These are phyloP conservation scores for Drosophila cognata DNA, from an alignment of 2,888 invertebrate species.

Conservation along the genomic window DNA sequence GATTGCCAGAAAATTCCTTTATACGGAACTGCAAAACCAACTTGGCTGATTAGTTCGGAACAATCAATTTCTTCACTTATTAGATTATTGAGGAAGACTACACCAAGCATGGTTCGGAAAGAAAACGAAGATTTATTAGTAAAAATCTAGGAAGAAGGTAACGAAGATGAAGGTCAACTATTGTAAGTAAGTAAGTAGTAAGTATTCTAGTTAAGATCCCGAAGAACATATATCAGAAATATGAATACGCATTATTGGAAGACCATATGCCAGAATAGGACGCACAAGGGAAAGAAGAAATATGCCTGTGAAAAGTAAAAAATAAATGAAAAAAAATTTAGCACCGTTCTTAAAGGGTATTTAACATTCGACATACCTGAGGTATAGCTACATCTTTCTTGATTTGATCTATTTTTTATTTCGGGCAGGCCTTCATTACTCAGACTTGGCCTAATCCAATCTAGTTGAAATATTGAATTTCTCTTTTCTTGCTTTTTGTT, in stretches of 20 bases:
- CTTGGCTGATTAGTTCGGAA: neutral
- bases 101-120: neutral
- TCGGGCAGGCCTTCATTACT: slow-evolving; percentile 7
- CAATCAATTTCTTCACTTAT: too few species aligned
- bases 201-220: neutral
- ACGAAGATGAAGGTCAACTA: neutral
- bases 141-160: neutral
- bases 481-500: slow-evolving; percentile 41
- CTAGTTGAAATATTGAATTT: slow-evolving; percentile 47
- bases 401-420: neutral
- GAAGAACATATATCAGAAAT: neutral
- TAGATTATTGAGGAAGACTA: neutral
- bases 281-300: neutral
- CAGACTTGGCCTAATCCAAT: neutral
- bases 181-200: neutral
- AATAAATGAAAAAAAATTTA: fast-evolving
- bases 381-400: neutral
- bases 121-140: neutral
- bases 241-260: neutral
- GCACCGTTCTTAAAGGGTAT: neutral
- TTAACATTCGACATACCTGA: neutral
- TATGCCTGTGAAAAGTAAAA: neutral
- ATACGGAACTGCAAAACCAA: neutral
- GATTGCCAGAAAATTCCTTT: neutral
- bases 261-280: neutral